Evolutionary conservation across 2,113 vertebrate genomes (phyloP), one percentile per base, ranked within the genome.

Genomic region (Clarias gariepinus): DNA sequence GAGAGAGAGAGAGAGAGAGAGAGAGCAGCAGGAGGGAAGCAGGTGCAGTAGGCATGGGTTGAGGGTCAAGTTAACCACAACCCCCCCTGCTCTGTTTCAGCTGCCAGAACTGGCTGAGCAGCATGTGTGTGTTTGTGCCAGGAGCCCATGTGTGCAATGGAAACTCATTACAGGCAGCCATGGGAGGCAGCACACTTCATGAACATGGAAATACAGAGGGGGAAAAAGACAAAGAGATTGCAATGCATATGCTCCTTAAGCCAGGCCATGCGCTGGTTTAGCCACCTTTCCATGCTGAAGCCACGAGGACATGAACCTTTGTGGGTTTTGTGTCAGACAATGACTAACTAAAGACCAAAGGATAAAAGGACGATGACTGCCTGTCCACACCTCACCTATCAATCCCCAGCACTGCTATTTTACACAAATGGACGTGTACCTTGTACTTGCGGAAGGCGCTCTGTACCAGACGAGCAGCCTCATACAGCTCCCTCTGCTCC

Each of bases 401-500:
- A 81, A 69, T 53, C 21, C 76, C 74, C 57, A 57, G 47, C 69
- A 69, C 23, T 55, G n/a, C 33, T n/a, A 79, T 61, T 3, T 79
- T 52, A 79, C 73, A 47, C 36, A 79, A 36, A 80, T 21, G 28
- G 91, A 91, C 87, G 92, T 93, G 52, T 95, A 99, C 98, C 97
- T 99, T 99, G 90, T 98, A 99, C 93, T 98, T 99, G 93, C 97
- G 97, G 96, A 99, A 99, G 92, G 97, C 97, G 41, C 97, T 98
- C 95, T 99, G 98, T 94, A 99, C 98, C 58, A 99, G 96, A 89
- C 97, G 96, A 93, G 98, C 98, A 1, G 98, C 98, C 92, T 99
- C 97, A 4, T 99, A 99, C 89, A 99, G 96, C 90, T 99, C 98
- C 92, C 98, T 95, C 94, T 99, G 98, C 90, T 99, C 98, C 1